Percentiles rank a stretch among this genome's conserved stretches.
Evolutionary conservation across 1,140 invertebrate species (phyloP).

Genomic region (Magallana gigas): DNA sequence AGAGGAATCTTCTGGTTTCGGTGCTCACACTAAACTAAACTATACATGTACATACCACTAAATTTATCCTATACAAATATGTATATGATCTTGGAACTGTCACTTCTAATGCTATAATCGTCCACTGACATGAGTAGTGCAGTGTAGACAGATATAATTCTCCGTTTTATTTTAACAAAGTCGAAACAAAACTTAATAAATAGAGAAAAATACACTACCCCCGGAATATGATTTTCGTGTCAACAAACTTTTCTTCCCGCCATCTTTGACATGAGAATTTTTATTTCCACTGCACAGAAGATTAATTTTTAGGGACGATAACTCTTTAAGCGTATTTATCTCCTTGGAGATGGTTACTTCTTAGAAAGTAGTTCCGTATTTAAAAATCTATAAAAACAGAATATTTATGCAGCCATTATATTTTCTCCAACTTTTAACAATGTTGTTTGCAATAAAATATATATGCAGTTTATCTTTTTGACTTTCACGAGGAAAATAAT

Average conservation of each 20-base stretch:
- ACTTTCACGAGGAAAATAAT: neutral
- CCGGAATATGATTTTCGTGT: neutral
- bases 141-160: too few relatives aligned
- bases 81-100: too few relatives aligned
- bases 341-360: neutral
- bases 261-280: conserved; percentile 14
- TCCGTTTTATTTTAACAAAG: too few relatives aligned
- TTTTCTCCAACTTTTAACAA: neutral
- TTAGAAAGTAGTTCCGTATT: neutral
- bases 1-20: too few relatives aligned
- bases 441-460: neutral
- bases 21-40: too few relatives aligned
- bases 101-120: too few relatives aligned
- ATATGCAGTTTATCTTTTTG: neutral
- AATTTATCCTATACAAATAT: too few relatives aligned
- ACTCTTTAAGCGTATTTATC: neutral
- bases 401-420: neutral
- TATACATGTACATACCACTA: too few relatives aligned
- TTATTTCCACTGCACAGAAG: neutral
- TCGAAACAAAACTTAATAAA: too few relatives aligned
- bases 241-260: neutral
- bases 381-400: neutral
- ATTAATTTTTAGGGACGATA: neutral
- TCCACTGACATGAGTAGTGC: too few relatives aligned
- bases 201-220: too few relatives aligned